A percentile compares a stretch with the other conserved stretches of the same genome.
These are phyloP conservation scores for Craseonycteris thonglongyai DNA, from an alignment of 2,113 vertebrate species.

Conservation along the genomic window DNA sequence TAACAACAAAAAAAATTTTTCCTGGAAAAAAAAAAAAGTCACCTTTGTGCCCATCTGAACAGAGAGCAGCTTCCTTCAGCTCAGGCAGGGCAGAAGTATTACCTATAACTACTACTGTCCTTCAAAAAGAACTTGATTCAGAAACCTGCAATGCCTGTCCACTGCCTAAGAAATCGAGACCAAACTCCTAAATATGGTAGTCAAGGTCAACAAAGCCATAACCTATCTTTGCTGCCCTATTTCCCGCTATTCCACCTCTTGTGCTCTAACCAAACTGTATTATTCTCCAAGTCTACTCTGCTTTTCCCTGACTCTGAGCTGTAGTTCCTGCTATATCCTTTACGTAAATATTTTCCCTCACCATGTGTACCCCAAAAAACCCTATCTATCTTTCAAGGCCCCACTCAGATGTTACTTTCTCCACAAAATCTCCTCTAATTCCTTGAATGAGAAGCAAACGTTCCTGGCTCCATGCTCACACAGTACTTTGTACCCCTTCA, in stretches of 20 bases:
- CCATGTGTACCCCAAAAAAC: not conserved
- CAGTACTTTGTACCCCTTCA: not conserved
- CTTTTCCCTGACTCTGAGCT: not conserved
- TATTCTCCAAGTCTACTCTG: not conserved
- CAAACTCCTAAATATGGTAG: conserved; percentile 2
- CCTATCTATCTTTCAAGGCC: not conserved
- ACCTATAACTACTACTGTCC: not conserved
- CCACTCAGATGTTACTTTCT: conserved; percentile 18
- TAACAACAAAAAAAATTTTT: too few relatives aligned
- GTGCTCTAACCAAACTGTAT: not conserved
- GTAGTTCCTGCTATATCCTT: not conserved
- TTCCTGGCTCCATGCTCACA: not conserved
- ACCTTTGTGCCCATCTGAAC: not conserved
- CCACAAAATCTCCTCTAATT: conserved; percentile 25
- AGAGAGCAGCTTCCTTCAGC: not conserved
- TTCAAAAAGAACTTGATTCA: not conserved
- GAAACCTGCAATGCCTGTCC: not conserved
- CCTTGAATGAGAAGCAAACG: conserved; percentile 35
- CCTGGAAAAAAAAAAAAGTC: too few relatives aligned
- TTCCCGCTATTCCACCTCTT: not conserved
- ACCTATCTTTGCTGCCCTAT: not conserved
- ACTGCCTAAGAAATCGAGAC: conserved; percentile 16
- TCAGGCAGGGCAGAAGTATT: not conserved
- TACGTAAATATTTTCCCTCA: not conserved
- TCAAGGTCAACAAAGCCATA: not conserved